Conservation (phyloP, 2,797 vertebrate species). For the Cuniculus paca region DNA sequence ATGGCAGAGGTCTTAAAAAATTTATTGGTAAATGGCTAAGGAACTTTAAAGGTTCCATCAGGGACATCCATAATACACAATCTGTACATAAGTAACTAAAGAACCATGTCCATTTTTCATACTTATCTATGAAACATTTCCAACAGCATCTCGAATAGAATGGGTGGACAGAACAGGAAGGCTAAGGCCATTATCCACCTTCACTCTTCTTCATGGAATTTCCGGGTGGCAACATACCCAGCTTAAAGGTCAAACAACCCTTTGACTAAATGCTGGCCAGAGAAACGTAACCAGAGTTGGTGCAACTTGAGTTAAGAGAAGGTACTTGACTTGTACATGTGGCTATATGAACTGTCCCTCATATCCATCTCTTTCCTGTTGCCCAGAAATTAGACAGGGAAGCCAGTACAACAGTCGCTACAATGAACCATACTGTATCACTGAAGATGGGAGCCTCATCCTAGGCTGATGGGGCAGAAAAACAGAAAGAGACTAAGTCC, state of each 20-base stretch:
- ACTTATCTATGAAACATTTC: neutral
- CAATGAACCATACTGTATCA: neutral
- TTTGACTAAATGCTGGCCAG: slow-evolving; percentile 2
- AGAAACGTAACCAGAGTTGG: neutral
- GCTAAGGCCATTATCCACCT: neutral
- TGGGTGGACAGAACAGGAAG: neutral
- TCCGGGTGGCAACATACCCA: neutral
- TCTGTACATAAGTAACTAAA: neutral
- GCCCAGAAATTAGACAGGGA: neutral
- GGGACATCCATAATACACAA: neutral
- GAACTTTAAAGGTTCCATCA: neutral
- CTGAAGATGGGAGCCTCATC: neutral
- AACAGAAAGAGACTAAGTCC: neutral
- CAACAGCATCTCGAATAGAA: neutral
- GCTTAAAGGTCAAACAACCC: neutral
- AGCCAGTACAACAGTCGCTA: neutral
- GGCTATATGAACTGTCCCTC: neutral
- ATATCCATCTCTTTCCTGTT: neutral
- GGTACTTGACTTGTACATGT: neutral
- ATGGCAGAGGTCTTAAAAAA: neutral
- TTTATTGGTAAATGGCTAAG: neutral
- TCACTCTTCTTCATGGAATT: neutral
- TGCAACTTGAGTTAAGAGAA: neutral
- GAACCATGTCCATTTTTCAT: neutral
- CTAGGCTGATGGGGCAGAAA: neutral